Evolutionary conservation across 2,888 invertebrate genomes (phyloP).

Genomic region (Therioaphis trifolii): DNA sequence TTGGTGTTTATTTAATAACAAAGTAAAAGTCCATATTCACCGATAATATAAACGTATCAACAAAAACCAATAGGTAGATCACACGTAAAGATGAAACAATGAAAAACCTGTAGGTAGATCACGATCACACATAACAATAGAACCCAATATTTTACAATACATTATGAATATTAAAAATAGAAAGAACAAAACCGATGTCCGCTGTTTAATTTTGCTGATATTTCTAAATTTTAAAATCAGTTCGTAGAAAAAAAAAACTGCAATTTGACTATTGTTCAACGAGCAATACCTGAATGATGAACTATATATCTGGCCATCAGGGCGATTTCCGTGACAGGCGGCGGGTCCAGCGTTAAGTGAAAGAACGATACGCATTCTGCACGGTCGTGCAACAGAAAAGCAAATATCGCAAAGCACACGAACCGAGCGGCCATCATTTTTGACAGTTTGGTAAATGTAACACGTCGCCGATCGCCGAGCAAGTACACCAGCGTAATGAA

Average conservation of each 20-base stretch:
- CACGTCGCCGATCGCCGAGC: not conserved
- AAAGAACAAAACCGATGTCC: too few species aligned
- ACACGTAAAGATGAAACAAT: too few species aligned
- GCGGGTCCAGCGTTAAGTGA: constrained; percentile 69
- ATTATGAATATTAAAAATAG: too few species aligned
- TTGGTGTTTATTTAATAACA: too few species aligned
- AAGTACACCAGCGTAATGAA: not conserved
- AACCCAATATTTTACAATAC: too few species aligned
- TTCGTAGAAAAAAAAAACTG: not conserved
- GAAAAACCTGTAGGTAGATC: too few species aligned
- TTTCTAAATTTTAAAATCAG: too few species aligned
- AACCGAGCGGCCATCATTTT: constrained; percentile 5
- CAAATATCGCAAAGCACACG: not conserved
- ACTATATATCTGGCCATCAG: constrained; percentile 80
- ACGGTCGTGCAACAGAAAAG: not conserved
- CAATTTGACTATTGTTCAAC: constrained; percentile 64
- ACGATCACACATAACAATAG: too few species aligned
- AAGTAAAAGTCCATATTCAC: too few species aligned
- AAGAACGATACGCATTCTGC: constrained; percentile 49
- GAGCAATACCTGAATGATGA: constrained; percentile 75
- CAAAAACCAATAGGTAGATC: too few species aligned
- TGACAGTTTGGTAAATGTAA: not conserved
- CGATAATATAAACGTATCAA: too few species aligned
- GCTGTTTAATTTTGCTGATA: too few species aligned
- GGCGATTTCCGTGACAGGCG: constrained; percentile 74